Conservation (phyloP, 1,140 invertebrate genomes). For the Ceratitis capitata region DNA sequence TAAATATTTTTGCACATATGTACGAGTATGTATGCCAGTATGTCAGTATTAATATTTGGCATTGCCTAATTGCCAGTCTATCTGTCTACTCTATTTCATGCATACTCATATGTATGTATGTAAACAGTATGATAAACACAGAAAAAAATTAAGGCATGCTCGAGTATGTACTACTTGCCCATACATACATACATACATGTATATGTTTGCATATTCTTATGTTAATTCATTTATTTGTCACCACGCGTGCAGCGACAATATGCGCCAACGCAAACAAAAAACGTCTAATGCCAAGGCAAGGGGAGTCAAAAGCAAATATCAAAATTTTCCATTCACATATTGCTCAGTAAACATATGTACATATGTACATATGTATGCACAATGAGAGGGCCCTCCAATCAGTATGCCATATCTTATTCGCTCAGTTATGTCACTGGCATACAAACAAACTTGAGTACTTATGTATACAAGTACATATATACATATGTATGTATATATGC, state of each 20-base stretch:
- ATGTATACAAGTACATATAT: too few relatives aligned
- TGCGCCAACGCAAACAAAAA: neutral
- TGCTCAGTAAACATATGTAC: neutral
- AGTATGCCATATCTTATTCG: too few relatives aligned
- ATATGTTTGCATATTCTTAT: neutral
- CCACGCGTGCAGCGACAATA: neutral
- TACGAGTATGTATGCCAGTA: neutral
- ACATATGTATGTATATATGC: too few relatives aligned
- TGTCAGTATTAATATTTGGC: neutral
- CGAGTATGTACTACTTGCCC: neutral
- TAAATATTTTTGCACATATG: neutral
- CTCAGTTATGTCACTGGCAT: too few relatives aligned
- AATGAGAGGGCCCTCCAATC: too few relatives aligned
- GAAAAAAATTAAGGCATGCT: too few relatives aligned
- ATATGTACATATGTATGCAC: too few relatives aligned
- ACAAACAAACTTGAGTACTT: too few relatives aligned
- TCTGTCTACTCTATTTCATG: neutral
- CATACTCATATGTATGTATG: neutral
- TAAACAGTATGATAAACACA: too few relatives aligned
- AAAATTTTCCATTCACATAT: slow-evolving; percentile 6
- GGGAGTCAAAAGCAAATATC: neutral
- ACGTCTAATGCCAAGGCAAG: neutral
- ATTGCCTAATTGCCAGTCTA: neutral
- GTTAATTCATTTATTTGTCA: neutral
- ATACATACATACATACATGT: neutral